These are phyloP conservation scores for Phalacrocorax brasilianus DNA, from an alignment of 2,113 vertebrate genomes.

Conservation along the genomic window DNA sequence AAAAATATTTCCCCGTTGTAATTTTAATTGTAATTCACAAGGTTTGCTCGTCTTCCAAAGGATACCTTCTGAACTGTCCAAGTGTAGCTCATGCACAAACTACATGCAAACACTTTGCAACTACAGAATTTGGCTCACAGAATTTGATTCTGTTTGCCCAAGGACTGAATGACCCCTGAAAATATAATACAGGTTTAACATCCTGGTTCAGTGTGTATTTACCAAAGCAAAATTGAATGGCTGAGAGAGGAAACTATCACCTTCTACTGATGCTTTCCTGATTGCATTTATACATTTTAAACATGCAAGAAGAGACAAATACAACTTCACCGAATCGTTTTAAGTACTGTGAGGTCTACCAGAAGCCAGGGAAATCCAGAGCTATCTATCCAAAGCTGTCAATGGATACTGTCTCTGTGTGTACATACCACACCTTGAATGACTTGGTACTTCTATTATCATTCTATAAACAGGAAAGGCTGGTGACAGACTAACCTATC, in stretches of 20 bases:
- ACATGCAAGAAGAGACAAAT: not conserved
- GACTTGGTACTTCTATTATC: not conserved
- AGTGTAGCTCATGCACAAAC: not conserved
- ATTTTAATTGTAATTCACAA: not conserved
- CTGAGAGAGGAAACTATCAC: not conserved
- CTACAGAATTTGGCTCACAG: not conserved
- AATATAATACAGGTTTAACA: not conserved
- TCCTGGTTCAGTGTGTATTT: not conserved
- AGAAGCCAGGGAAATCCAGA: conserved; percentile 8
- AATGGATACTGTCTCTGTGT: not conserved
- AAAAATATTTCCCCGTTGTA: not conserved
- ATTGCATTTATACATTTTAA: not conserved
- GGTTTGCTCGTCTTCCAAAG: not conserved
- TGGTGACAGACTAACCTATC: not conserved
- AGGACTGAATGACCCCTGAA: no score
- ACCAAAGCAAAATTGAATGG: not conserved
- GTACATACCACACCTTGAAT: not conserved
- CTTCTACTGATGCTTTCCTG: not conserved
- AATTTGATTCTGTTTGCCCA: no score
- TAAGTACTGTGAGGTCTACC: not conserved
- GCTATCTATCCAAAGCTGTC: not conserved
- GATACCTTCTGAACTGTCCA: not conserved
- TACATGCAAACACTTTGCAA: not conserved
- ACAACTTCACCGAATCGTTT: not conserved
- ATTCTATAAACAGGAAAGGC: not conserved